Evolutionary conservation across 2,797 vertebrate species (phyloP), one percentile per base, ranked within the genome.

Genomic region (Gorsachius magnificus): DNA sequence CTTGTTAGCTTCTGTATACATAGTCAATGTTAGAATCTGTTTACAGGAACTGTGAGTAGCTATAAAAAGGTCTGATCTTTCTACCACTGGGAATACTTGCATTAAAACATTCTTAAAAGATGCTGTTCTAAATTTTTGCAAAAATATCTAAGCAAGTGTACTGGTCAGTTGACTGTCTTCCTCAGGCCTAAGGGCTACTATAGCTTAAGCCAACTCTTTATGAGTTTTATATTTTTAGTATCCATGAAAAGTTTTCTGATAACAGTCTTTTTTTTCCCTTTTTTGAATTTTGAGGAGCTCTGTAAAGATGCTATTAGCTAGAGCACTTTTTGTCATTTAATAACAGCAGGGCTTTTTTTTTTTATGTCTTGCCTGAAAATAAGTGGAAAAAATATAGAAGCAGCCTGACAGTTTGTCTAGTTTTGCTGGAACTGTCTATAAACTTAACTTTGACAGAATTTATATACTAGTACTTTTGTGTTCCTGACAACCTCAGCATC

Each of bases 211-310:
- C 19, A 3, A 33, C 13, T 41, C 5, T 48, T 75, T 7, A 45
- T 41, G 29, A 72, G 16, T 82, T 76, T 65, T 57, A 11, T 33
- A 33, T 65, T 87, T 69, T 53, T 26, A 50, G 2, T 1, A 5
- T 28, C 20, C 20, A 50, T 35, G 5, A 57, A 54, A 24, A 10
- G 8, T 68, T 65, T 89, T 45, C 19, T 75, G 57, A 21, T 26
- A 53, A 10, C 1, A 15, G 2, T 35, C 2, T 2, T 54, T 10
- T 10, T 69, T 71, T 58, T 7, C 6, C 3, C 41, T 41, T 26
- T 94, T 70, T 38, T 46, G 36, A 41, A 5, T 76, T 71, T 82
- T 72, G 45, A 87, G 15, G 11, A 72, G 4, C 9, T 90, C 28
- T 4, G 1, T 72, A 76, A 71, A 68, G 5, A 24, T 69, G 19